Evolutionary conservation across 2,113 vertebrate species (phyloP), one percentile per base, ranked within the genome.

Genomic region (Entelurus aequoreus): DNA sequence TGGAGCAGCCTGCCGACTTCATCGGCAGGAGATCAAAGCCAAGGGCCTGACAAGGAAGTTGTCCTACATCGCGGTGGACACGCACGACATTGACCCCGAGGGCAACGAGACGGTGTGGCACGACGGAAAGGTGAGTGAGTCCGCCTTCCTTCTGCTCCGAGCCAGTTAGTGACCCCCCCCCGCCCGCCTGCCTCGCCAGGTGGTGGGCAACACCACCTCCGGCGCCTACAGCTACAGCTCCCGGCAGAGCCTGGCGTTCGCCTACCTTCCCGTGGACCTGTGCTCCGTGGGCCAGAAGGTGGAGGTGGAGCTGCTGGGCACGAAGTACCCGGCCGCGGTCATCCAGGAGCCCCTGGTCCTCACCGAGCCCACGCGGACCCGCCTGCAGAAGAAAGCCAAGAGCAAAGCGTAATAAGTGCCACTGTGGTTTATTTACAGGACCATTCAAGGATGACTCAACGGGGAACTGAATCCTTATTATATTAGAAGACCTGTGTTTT

Each of bases 81-180:
- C 96, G 0, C 93, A 95, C 21, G 65, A 94, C 0, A 77, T 97
- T 0, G 97, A 99, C 87, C 95, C 96, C 0, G 97, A 99, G 80
- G 97, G 97, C 82, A 98, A 99, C 60, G 97, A 98, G 81, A 99
- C 94, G 6, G 71, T 98, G 71, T 98, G 97, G 97, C 77, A 88
- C 69, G 83, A 93, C 5, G 93, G 90, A 75, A 93, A 95, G 93
- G 97, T 93, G 64, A 85, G 88, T 4, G 4, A 6, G 38, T 8
- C 1, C 10, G 21, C 1, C 21, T 28, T 2, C 35, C 21, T 5
- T 19, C n/a, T 4, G 8, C 47, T 48, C 28, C 28, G 28, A 28
- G 28, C 28, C 28, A 46, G 9, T 46, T 2, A 11, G 11, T 46
- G 10, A 46, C 2, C 42, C 42, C 42, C 42, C 8, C 42, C 10